Percentiles rank a stretch among this genome's conserved stretches.
Conservation (phyloP, 2,797 vertebrate species). For the Aulostomus chinensis region DNA sequence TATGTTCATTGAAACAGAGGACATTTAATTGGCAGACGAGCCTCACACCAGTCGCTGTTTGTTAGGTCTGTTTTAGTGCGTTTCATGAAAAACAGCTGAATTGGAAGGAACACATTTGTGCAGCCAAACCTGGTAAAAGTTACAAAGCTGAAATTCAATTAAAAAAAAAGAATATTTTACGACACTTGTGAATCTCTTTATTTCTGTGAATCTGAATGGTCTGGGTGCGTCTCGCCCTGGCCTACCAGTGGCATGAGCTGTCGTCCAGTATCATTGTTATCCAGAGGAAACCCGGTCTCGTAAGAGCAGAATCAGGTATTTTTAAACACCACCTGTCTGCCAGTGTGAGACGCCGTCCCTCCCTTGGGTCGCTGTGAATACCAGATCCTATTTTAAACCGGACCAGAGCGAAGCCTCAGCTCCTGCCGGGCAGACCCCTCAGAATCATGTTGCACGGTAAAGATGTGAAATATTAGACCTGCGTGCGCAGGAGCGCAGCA, state of each 20-base stretch:
- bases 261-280: not conserved
- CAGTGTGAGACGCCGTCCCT: conserved; percentile 28
- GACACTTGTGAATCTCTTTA: conserved; percentile 27
- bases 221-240: not conserved
- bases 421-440: not conserved
- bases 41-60: not conserved
- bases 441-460: not conserved
- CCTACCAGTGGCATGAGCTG: no score
- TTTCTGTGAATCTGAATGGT: no score
- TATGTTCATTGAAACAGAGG: not conserved
- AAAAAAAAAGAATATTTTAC: conserved; percentile 36
- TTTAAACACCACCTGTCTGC: conserved; percentile 70
- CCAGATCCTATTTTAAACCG: conserved; percentile 58
- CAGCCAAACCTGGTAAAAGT: conserved; percentile 15
- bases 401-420: not conserved
- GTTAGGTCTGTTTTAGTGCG: conserved; percentile 19
- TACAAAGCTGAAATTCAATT: conserved; percentile 28
- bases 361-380: conserved; percentile 42
- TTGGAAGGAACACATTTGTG: conserved; percentile 25
- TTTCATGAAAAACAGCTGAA: conserved; percentile 14
- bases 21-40: not conserved
- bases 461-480: no score
- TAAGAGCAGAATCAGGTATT: conserved; percentile 57
- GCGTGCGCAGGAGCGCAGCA: fast-evolving
- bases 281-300: conserved; percentile 19